phyloP scores from a whole-genome alignment of 2,888 invertebrate genomes.

The Podabrus alpinus region DNA sequence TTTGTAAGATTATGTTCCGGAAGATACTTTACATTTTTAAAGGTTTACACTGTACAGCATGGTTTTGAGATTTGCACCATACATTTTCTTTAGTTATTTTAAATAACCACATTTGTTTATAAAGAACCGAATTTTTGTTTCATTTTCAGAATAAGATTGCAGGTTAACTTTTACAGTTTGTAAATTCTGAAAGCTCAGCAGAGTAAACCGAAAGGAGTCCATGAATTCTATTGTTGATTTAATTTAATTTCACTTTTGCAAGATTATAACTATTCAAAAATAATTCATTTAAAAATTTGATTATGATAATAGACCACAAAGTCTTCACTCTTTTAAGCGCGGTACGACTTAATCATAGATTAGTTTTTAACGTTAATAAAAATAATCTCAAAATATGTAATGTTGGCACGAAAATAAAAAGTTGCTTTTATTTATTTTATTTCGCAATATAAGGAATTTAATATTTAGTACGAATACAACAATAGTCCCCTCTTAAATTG shows the following conservation, averaged over 20 bases:
- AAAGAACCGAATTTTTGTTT: background rate
- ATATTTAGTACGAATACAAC: background rate
- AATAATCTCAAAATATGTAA: too few species aligned
- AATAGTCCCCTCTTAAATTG: background rate
- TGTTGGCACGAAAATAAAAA: too few species aligned
- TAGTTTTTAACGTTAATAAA: too few species aligned
- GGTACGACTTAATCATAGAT: too few species aligned
- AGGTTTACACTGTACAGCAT: background rate
- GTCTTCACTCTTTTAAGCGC: too few species aligned
- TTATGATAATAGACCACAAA: too few species aligned
- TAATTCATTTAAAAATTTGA: too few species aligned
- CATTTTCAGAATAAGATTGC: background rate
- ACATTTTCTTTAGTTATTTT: background rate
- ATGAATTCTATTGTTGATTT: too few species aligned
- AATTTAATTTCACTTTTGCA: too few species aligned
- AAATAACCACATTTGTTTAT: background rate
- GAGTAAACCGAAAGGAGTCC: too few species aligned
- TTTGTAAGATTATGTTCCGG: constrained; percentile 7
- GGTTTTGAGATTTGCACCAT: background rate
- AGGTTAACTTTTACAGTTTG: background rate
- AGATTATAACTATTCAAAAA: too few species aligned
- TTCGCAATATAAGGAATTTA: background rate
- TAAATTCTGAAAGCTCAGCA: background rate
- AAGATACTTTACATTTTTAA: background rate
- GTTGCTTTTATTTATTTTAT: background rate